phyloP scores from a whole-genome alignment of 2,113 vertebrate genomes.

The Pelecanoides urinatrix region DNA sequence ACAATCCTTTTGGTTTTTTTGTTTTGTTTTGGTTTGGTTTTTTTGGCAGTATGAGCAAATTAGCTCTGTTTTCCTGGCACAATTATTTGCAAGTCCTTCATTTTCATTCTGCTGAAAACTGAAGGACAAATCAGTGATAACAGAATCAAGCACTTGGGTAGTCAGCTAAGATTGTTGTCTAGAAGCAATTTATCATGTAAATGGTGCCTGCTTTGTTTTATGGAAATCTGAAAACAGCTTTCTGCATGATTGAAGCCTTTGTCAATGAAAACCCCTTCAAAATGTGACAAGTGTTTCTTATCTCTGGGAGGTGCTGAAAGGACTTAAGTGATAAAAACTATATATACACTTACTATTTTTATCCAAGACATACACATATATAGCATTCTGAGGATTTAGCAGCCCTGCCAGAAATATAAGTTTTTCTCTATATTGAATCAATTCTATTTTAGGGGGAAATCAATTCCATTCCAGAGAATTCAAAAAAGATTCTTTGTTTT shows the following conservation, averaged over 20 bases:
- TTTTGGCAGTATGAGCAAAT: slow-evolving; percentile 61
- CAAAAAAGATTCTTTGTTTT: neutral
- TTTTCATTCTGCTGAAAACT: slow-evolving; percentile 72
- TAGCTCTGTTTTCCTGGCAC: slow-evolving; percentile 73
- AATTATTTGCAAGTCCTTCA: slow-evolving; percentile 78
- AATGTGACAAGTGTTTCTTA: slow-evolving; percentile 81
- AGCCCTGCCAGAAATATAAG: neutral
- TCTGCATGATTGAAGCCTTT: slow-evolving; percentile 87
- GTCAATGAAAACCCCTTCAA: slow-evolving; percentile 77
- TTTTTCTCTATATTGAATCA: neutral
- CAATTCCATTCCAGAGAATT: neutral
- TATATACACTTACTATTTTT: slow-evolving; percentile 45
- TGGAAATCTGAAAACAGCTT: slow-evolving; percentile 88
- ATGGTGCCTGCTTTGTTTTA: slow-evolving; percentile 84
- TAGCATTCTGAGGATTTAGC: neutral
- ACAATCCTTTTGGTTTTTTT: neutral
- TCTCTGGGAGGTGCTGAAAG: slow-evolving; percentile 61
- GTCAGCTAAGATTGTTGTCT: slow-evolving; percentile 81
- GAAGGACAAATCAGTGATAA: slow-evolving; percentile 81
- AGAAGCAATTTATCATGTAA: slow-evolving; percentile 89
- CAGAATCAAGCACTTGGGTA: slow-evolving; percentile 75
- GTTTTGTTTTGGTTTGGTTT: no score
- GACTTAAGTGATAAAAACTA: slow-evolving; percentile 49
- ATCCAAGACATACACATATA: neutral
- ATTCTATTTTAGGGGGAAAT: neutral